Evolutionary conservation across 2,888 invertebrate genomes (phyloP).

Genomic region (Pyralis farinalis): DNA sequence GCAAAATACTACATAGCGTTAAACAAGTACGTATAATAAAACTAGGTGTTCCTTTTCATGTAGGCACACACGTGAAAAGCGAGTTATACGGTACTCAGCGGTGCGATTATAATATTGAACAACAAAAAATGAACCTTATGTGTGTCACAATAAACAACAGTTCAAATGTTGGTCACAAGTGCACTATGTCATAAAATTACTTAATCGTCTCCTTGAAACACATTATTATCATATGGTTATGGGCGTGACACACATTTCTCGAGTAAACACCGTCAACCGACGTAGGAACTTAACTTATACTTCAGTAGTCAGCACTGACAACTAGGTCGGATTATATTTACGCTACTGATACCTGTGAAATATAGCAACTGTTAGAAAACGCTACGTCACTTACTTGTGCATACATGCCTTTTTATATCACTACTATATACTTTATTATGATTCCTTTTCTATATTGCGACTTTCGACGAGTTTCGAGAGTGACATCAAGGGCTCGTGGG

Average conservation of each 20-base stretch:
- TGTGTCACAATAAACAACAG: conserved; percentile 25
- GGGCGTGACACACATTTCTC: conserved; percentile 68
- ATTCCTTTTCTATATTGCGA: too few species aligned
- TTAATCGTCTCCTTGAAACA: conserved; percentile 74
- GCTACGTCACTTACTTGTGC: too few species aligned
- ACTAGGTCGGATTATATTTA: conserved; percentile 6
- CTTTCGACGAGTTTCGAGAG: too few species aligned
- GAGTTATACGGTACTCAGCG: not conserved
- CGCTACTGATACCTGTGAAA: conserved; percentile 1
- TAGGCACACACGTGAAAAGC: not conserved
- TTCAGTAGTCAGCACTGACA: conserved; percentile 21
- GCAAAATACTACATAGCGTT: too few species aligned
- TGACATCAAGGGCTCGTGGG: too few species aligned
- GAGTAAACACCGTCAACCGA: conserved; percentile 50
- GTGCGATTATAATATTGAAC: not conserved
- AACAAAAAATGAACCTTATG: conserved; percentile 25
- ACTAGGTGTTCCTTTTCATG: not conserved
- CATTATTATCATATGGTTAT: conserved; percentile 72
- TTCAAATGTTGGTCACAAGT: conserved; percentile 28
- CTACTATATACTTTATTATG: too few species aligned
- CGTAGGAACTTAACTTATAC: conserved; percentile 18
- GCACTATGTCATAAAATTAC: conserved; percentile 54
- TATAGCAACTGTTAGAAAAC: not conserved
- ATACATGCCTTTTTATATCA: too few species aligned
- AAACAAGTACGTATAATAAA: too few species aligned